Evolutionary conservation across 2,113 vertebrate genomes (phyloP), one percentile per base, ranked within the genome.

Genomic region (Tetraodon nigroviridis): DNA sequence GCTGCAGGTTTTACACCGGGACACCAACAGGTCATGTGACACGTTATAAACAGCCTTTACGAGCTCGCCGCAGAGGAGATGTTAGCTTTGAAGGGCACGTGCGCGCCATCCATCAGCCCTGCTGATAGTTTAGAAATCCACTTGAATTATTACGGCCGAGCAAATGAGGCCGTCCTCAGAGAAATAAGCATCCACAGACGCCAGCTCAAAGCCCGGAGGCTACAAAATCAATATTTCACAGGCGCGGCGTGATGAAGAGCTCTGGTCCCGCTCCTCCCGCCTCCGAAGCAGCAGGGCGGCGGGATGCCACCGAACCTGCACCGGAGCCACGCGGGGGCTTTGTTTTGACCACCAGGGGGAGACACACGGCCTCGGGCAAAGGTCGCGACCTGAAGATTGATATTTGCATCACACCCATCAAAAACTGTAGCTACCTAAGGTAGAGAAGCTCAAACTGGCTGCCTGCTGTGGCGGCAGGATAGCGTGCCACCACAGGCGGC

Each of bases 151-250:
- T 79, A 52, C 66, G 65, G 61, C 56, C 58, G 52, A 27, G 63
- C 69, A 81, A 77, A 79, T 73, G 75, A 83, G 55, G 32, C 61
- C 45, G 60, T 41, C 41, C 53, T 55, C 46, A 12, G 7, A 49
- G 69, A 80, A 80, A 80, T 80, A 82, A 80, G 82, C 76, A 78
- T 72, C 70, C 44, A 55, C 60, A 72, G 80, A 82, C 70, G 65
- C 69, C 51, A 62, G 75, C 71, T 82, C 78, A 84, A 84, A 80
- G 80, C 69, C 77, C 54, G 0, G 17, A 68, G 67, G 77, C 80
- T 65, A 77, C 73, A 79, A 50, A 81, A 83, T 85, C 75, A 79
- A 83, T 85, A 73, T 83, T 85, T 83, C 67, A 83, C 70, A 66
- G 73, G 66, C 70, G 71, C 65, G 75, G 40, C 75, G 75, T 78